These are phyloP conservation scores for Oeneis ivallda DNA, from an alignment of 2,888 invertebrate species.

Conservation along the genomic window DNA sequence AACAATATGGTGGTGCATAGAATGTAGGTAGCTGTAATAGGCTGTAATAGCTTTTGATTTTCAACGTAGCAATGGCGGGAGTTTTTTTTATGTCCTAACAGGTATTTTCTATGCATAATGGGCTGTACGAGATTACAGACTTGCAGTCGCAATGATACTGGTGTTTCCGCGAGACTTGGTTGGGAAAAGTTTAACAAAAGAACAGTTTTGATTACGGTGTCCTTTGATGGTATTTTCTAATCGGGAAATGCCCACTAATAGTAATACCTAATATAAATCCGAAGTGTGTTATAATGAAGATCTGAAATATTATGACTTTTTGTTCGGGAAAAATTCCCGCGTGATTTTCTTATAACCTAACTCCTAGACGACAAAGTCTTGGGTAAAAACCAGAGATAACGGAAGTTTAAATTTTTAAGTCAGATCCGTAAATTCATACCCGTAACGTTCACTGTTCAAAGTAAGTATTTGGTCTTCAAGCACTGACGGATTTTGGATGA, in stretches of 20 bases:
- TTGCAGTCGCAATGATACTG: conserved; percentile 59
- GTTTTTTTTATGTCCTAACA: conserved; percentile 69
- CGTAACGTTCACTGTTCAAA: not conserved
- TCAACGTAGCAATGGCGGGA: conserved; percentile 61
- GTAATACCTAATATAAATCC: too few relatives aligned
- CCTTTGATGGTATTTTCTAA: conserved; percentile 42
- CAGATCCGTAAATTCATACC: not conserved
- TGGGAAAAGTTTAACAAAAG: conserved; percentile 69
- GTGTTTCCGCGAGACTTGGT: conserved; percentile 65
- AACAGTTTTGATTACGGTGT: conserved; percentile 51
- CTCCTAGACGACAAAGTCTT: too few relatives aligned
- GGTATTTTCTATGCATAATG: conserved; percentile 72
- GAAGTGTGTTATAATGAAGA: too few relatives aligned
- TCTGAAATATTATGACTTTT: too few relatives aligned
- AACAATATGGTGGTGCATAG: conserved; percentile 40
- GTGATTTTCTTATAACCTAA: too few relatives aligned
- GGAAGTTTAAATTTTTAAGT: too few relatives aligned
- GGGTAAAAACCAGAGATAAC: too few relatives aligned
- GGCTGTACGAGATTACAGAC: conserved; percentile 64
- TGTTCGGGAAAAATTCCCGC: too few relatives aligned
- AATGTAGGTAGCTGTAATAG: conserved; percentile 53
- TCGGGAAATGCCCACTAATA: not conserved
- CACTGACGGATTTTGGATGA: too few relatives aligned
- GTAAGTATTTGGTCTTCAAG: not conserved
- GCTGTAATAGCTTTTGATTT: conserved; percentile 65